phyloP scores from a whole-genome alignment of 2,113 vertebrate species.

The Rhinoderma darwinii region DNA sequence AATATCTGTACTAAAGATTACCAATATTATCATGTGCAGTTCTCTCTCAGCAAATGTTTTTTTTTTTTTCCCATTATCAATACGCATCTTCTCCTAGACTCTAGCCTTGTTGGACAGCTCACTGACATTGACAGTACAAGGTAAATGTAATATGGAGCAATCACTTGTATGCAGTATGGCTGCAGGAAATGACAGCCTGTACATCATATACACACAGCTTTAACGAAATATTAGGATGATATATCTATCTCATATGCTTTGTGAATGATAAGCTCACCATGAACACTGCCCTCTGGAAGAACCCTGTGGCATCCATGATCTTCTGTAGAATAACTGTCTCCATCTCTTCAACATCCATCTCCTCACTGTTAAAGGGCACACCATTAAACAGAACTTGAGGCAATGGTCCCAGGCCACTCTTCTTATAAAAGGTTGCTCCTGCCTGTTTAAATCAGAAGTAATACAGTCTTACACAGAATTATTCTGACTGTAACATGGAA shows the following conservation, averaged over 20 bases:
- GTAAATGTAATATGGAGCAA: conserved; percentile 1
- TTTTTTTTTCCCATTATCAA: not conserved
- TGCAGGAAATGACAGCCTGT: conserved; percentile 25
- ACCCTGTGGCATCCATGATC: conserved; percentile 81
- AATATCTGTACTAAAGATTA: not conserved
- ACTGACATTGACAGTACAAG: not conserved
- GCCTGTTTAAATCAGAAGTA: conserved; percentile 77
- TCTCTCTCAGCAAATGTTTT: not conserved
- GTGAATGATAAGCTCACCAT: conserved; percentile 78
- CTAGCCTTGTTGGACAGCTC: not conserved
- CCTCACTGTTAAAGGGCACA: conserved; percentile 80
- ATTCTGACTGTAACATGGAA: conserved; percentile 54
- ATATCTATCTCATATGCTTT: conserved; percentile 46
- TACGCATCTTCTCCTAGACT: not conserved
- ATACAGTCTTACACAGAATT: conserved; percentile 65
- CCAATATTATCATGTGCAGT: not conserved
- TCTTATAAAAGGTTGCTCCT: conserved; percentile 84
- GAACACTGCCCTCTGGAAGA: conserved; percentile 87
- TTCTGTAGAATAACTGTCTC: conserved; percentile 83
- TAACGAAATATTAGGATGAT: conserved; percentile 37
- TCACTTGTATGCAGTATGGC: not conserved
- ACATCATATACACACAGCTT: conserved; percentile 21
- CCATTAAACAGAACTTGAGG: conserved; percentile 95
- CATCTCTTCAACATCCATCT: conserved; percentile 83
- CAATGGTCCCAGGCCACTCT: conserved; percentile 83